Evolutionary conservation across 2,888 invertebrate species (phyloP).

Genomic region (Plutella xylostella): DNA sequence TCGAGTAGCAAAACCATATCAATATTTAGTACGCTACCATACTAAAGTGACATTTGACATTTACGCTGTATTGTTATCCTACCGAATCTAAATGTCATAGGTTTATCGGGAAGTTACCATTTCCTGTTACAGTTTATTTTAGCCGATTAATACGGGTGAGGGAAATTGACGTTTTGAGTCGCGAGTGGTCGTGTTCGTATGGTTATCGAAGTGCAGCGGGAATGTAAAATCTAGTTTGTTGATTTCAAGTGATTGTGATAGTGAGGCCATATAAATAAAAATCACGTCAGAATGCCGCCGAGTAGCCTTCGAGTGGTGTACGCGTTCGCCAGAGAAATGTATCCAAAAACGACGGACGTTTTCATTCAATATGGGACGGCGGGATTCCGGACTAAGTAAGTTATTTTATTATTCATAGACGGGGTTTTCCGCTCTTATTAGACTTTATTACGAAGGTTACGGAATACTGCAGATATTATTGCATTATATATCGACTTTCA

Average conservation of each 20-base stretch:
- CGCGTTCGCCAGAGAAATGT: conserved; percentile 83
- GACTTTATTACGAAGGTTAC: conserved; percentile 18
- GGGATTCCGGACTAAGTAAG: conserved; percentile 86
- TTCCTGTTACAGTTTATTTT: conserved; percentile 7
- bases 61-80: background rate
- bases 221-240: conserved; percentile 59
- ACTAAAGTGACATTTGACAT: conserved; percentile 12
- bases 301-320: conserved; percentile 75
- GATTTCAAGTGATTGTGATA: conserved; percentile 66
- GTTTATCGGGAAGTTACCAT: too few species aligned
- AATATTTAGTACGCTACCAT: conserved; percentile 9
- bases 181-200: conserved; percentile 10
- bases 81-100: background rate
- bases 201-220: conserved; percentile 42
- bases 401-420: conserved; percentile 27
- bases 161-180: background rate
- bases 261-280: conserved; percentile 60
- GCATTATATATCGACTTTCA: conserved; percentile 1
- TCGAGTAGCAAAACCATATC: too few species aligned
- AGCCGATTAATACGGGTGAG: conserved; percentile 5
- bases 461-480: background rate
- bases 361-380: conserved; percentile 87
- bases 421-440: conserved; percentile 22
- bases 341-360: conserved; percentile 75
- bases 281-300: conserved; percentile 61